phyloP scores from a whole-genome alignment of 2,888 invertebrate genomes.

The Xestoiulus laeticollis region DNA sequence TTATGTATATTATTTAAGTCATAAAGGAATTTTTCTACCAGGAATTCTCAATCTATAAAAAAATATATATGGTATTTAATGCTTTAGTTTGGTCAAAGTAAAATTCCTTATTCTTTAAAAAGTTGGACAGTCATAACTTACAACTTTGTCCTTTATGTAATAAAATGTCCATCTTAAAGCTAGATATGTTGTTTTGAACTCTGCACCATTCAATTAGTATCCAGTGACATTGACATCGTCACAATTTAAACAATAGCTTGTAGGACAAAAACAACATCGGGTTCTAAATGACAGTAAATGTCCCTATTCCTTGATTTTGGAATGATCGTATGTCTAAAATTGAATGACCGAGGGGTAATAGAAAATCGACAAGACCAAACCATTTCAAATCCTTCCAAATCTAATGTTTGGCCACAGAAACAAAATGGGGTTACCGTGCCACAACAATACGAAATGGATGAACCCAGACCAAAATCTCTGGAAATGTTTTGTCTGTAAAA shows the following conservation, averaged over 20 bases:
- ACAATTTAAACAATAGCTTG: background rate
- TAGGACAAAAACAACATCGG: background rate
- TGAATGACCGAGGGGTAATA: background rate
- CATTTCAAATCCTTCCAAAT: background rate
- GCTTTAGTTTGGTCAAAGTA: too few species aligned
- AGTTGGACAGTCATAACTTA: too few species aligned
- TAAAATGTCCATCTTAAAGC: background rate
- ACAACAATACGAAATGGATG: background rate
- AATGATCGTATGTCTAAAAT: background rate
- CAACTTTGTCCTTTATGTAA: too few species aligned
- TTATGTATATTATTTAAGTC: too few species aligned
- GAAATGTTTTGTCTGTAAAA: background rate
- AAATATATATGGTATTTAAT: too few species aligned
- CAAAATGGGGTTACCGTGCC: constrained; percentile 11
- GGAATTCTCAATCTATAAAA: too few species aligned
- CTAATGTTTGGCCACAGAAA: background rate
- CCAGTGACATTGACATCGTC: too few species aligned
- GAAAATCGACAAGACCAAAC: background rate
- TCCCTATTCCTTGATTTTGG: background rate
- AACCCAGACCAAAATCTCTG: background rate
- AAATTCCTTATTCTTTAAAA: too few species aligned
- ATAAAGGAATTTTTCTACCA: too few species aligned
- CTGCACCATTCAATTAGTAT: background rate
- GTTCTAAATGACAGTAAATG: background rate
- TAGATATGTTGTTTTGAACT: background rate